phyloP scores from a whole-genome alignment of 2,113 vertebrate genomes.

The Tricholaema leucomelas region DNA sequence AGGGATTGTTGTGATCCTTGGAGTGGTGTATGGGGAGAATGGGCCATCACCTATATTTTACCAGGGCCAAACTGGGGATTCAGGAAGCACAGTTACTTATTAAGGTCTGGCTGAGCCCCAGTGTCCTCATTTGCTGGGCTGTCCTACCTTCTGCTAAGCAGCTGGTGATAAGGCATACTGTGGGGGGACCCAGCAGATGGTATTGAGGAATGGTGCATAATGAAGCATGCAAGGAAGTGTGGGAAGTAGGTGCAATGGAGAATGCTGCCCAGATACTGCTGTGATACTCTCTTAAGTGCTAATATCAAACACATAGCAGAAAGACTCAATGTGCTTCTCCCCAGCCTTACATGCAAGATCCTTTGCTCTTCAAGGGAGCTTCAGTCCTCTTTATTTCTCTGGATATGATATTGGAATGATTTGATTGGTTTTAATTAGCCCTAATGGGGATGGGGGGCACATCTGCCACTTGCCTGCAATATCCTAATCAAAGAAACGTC shows the following conservation, averaged over 20 bases:
- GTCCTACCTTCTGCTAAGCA: conserved; percentile 26
- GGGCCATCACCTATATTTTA: neutral
- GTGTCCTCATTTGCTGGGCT: neutral
- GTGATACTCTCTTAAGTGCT: neutral
- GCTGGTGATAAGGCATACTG: conserved; percentile 10
- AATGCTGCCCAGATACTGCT: neutral
- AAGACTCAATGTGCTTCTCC: neutral
- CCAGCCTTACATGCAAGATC: neutral
- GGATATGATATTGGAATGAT: neutral
- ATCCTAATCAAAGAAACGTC: neutral
- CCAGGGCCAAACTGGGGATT: accelerated
- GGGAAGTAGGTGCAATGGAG: conserved; percentile 12
- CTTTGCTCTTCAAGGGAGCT: neutral
- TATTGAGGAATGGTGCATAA: neutral
- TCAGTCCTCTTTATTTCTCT: neutral
- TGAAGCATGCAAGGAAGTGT: neutral
- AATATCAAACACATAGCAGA: neutral
- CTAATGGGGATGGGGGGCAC: neutral
- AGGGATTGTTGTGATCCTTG: neutral
- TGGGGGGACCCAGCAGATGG: conserved; percentile 36
- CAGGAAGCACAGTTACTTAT: neutral
- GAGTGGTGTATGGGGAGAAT: neutral
- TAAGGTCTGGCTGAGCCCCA: neutral
- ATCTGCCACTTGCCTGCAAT: neutral
- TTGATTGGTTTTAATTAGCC: conserved; percentile 5